Conservation (phyloP, 92 coral and sea anemone genomes). For the Zoanthus gigantus region DNA sequence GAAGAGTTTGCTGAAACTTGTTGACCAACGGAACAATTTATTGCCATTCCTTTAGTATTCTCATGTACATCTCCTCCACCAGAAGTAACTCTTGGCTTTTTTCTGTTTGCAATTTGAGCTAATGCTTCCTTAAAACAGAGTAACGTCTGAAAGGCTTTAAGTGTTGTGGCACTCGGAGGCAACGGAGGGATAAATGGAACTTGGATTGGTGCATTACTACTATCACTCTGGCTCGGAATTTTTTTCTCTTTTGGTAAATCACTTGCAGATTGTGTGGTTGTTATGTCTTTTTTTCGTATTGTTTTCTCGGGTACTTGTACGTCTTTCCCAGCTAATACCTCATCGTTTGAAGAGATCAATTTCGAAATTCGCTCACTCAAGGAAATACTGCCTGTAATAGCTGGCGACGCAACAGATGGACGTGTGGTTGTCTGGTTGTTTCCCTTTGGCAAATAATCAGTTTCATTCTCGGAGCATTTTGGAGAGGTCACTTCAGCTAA, state of each 20-base stretch:
- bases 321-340: constrained; percentile 24
- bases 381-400: background rate
- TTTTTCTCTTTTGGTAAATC: background rate
- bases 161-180: constrained; percentile 87
- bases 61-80: background rate
- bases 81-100: background rate
- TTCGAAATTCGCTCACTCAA: constrained; percentile 34
- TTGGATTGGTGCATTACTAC: background rate
- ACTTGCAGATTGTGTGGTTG: background rate
- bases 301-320: constrained; percentile 3
- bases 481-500: background rate
- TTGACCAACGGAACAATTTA: background rate
- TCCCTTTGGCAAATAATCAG: background rate
- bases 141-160: constrained; percentile 74
- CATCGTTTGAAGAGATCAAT: constrained; percentile 32
- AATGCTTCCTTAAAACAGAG: constrained; percentile 66
- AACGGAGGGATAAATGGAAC: constrained; percentile 88
- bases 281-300: background rate
- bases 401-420: background rate
- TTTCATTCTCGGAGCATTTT: background rate
- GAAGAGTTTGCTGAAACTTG: background rate
- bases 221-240: background rate
- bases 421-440: background rate
- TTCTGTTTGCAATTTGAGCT: constrained; percentile 64
- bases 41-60: background rate